Percentiles rank a stretch among this genome's conserved stretches.
These are phyloP conservation scores for Steinernema scapterisci DNA, from an alignment of 2,888 invertebrate genomes.

Conservation along the genomic window DNA sequence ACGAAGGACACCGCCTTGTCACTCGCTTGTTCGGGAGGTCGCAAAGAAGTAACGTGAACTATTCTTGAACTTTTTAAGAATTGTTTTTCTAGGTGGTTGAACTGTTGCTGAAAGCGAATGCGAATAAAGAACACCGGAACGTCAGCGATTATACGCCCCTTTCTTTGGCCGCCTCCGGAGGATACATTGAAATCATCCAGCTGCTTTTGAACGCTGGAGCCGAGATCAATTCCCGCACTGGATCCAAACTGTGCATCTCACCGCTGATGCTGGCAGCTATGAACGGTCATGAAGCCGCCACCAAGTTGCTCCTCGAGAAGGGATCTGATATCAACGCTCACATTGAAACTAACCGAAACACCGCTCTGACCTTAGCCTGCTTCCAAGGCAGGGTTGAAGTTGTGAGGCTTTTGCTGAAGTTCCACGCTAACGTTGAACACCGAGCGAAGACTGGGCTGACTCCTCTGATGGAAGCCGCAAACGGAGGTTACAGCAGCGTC, in stretches of 20 bases:
- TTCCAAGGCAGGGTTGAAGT: slow-evolving; percentile 99
- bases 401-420: slow-evolving; percentile 89
- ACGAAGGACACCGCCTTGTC: slow-evolving; percentile 96
- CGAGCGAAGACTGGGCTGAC: slow-evolving; percentile 98
- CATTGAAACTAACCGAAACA: slow-evolving; percentile 98
- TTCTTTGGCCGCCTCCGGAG: slow-evolving; percentile 93
- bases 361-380: slow-evolving; percentile 95
- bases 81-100: slow-evolving; percentile 77
- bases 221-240: slow-evolving; percentile 86
- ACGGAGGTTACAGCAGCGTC: slow-evolving; percentile 97
- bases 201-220: slow-evolving; percentile 89
- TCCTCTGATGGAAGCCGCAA: slow-evolving; percentile 98
- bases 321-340: slow-evolving; percentile 97
- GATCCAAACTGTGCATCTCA: slow-evolving; percentile 77
- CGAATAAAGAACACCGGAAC: slow-evolving; percentile 92
- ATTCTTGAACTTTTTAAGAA: background rate
- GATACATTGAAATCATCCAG: slow-evolving; percentile 96
- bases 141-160: slow-evolving; percentile 98
- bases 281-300: slow-evolving; percentile 96
- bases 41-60: slow-evolving; percentile 78
- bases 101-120: slow-evolving; percentile 82
- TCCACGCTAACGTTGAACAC: slow-evolving; percentile 98
- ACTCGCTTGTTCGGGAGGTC: slow-evolving; percentile 92
- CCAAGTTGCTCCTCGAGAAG: slow-evolving; percentile 90
- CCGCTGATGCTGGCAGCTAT: slow-evolving; percentile 98